A percentile compares a stretch with the other conserved stretches of the same genome.
Conservation (phyloP, 2,888 invertebrate genomes). For the Drosophila maculinotata region DNA sequence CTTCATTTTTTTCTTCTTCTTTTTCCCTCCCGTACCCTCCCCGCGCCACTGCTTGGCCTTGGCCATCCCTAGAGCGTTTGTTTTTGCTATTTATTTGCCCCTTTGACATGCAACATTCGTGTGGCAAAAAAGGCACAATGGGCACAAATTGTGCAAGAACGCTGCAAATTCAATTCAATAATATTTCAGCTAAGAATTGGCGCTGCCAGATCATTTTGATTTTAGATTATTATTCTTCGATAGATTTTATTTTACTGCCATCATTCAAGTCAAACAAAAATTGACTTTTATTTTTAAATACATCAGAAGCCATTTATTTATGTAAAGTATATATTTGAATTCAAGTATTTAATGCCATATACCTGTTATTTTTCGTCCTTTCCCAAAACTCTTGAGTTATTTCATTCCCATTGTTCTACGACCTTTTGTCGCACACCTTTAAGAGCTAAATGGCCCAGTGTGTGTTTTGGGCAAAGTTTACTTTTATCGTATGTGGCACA, state of each 20-base stretch:
- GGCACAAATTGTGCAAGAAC: slow-evolving; percentile 2
- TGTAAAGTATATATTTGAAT: too few species aligned
- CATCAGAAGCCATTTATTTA: too few species aligned
- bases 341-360: too few species aligned
- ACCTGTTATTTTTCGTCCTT: too few species aligned
- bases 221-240: too few species aligned
- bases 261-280: too few species aligned
- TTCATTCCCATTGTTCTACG: slow-evolving; percentile 36
- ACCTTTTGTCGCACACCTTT: slow-evolving; percentile 40
- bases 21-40: slow-evolving; percentile 1
- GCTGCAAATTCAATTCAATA: slow-evolving; percentile 11
- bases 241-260: too few species aligned
- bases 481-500: slow-evolving; percentile 36
- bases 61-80: slow-evolving; percentile 25
- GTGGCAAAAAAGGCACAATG: slow-evolving; percentile 32
- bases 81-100: slow-evolving; percentile 56
- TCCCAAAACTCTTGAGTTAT: not conserved
- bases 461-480: slow-evolving; percentile 8
- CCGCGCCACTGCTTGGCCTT: not conserved
- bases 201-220: too few species aligned
- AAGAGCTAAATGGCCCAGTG: slow-evolving; percentile 26
- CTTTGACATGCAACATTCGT: slow-evolving; percentile 67
- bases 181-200: too few species aligned
- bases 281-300: too few species aligned
- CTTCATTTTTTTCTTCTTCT: slow-evolving; percentile 26